Evolutionary conservation across 2,797 vertebrate species (phyloP), one percentile per base, ranked within the genome.

Genomic region (Crocidura indochinensis): DNA sequence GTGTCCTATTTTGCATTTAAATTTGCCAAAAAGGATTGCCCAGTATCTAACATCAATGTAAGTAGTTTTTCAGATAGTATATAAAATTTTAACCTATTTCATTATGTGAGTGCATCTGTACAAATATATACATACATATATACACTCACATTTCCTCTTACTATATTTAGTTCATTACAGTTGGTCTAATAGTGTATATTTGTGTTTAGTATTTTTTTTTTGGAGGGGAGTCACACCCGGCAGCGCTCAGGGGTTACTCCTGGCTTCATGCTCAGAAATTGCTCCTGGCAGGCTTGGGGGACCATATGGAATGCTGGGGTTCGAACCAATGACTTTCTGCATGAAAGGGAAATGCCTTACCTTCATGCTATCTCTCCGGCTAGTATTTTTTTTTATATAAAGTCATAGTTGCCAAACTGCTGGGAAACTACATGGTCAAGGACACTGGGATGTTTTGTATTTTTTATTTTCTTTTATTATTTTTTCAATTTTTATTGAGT

Each of bases 1-100:
- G 99, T 99, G 78, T 99, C 99, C 94, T 98, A 98, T 97, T 99
- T 99, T 98, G 99, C 99, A 97, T 99, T 99, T 97, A 99, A 98
- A 97, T 97, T 99, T 97, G 98, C 99, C 96, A 99, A 98, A 98
- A 99, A 98, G 97, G 99, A 99, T 65, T 99, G 99, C 94, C 99
- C 99, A 0, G 97, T 99, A 97, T 98, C 99, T 97, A 99, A 99
- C 96, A 99, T 99, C 87, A 98, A 98, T 97, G 99, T 99, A 97
- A 99, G 99, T 98, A 90, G 12, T 92, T 64, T 88, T 77, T 26
- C 49, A 84, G 85, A 24, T 89, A 77, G 12, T 1, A 46, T 84
- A 49, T 81, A n/a, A 44, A 73, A 80, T 95, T 74, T 62, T 88
- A 84, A 64, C 85, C 19, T 27, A 31, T 75, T 77, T 87, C 29